A percentile compares a stretch with the other conserved stretches of the same genome.
phyloP scores from a whole-genome alignment of 2,888 invertebrate species.

The Noctua pronuba region DNA sequence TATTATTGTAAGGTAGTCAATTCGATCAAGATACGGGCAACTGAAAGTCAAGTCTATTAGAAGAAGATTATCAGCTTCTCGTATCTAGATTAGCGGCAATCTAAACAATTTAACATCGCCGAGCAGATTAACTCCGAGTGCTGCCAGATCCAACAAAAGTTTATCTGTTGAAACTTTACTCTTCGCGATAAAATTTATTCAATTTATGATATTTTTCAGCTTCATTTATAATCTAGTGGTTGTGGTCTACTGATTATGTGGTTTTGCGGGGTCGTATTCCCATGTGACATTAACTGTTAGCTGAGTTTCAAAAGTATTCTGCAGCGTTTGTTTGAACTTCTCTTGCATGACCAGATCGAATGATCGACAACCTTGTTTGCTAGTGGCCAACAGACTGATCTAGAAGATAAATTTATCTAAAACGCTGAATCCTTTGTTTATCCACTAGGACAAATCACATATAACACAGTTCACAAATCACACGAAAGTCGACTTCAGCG shows the following conservation, averaged over 20 bases:
- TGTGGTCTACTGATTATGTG: neutral
- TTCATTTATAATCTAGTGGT: neutral
- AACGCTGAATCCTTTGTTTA: neutral
- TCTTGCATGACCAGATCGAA: neutral
- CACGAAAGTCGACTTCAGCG: neutral
- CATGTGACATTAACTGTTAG: neutral
- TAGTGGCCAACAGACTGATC: neutral
- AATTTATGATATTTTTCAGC: conserved; percentile 7
- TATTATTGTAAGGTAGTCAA: neutral
- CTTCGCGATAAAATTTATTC: conserved; percentile 30
- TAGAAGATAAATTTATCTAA: neutral
- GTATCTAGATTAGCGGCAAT: conserved; percentile 49
- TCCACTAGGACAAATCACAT: neutral
- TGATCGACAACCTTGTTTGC: neutral
- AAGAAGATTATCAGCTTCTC: conserved; percentile 43
- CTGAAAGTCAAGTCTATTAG: conserved; percentile 41
- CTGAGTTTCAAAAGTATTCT: neutral
- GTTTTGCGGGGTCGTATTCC: neutral
- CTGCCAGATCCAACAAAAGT: conserved; percentile 38
- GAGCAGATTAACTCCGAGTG: conserved; percentile 32
- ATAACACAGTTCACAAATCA: neutral
- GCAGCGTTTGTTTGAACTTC: neutral
- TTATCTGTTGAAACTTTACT: conserved; percentile 31
- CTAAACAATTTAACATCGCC: conserved; percentile 48
- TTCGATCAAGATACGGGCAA: conserved; percentile 8